These are phyloP conservation scores for Drosophila pachea DNA, from an alignment of 1,140 invertebrate genomes.

Conservation along the genomic window DNA sequence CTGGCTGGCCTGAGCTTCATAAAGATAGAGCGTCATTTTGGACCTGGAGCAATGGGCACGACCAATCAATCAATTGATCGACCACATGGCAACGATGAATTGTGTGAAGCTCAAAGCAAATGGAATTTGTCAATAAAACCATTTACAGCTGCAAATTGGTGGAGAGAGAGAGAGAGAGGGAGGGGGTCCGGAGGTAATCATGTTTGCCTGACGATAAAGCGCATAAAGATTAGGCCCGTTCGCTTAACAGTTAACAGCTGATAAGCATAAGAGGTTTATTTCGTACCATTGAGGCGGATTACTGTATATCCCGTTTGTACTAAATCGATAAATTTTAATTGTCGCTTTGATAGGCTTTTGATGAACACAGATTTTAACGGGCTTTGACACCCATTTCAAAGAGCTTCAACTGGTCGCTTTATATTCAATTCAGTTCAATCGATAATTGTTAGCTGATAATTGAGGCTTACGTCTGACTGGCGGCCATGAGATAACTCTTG, in stretches of 20 bases:
- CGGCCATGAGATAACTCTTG: too few species aligned
- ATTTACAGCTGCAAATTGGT: too few species aligned
- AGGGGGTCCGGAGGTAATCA: too few species aligned
- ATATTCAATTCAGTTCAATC: background rate
- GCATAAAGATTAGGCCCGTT: too few species aligned
- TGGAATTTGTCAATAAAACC: too few species aligned
- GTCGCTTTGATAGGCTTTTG: background rate
- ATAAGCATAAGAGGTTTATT: background rate
- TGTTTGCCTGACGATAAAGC: too few species aligned
- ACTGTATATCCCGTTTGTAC: too few species aligned
- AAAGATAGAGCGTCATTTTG: slow-evolving; percentile 44
- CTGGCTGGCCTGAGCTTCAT: slow-evolving; percentile 56
- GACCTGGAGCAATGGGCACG: background rate
- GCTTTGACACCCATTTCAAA: background rate
- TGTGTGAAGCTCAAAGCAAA: too few species aligned
- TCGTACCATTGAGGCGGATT: background rate
- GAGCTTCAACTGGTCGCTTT: too few species aligned
- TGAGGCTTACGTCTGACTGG: slow-evolving; percentile 1
- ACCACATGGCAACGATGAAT: slow-evolving; percentile 19
- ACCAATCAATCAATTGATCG: slow-evolving; percentile 11
- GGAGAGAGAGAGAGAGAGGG: too few species aligned
- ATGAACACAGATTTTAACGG: background rate
- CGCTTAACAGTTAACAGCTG: too few species aligned
- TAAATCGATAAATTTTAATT: too few species aligned
- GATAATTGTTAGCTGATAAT: background rate